Percentiles rank a stretch among this genome's conserved stretches.
phyloP scores from a whole-genome alignment of 2,797 vertebrate genomes.

The Peromyscus eremicus region DNA sequence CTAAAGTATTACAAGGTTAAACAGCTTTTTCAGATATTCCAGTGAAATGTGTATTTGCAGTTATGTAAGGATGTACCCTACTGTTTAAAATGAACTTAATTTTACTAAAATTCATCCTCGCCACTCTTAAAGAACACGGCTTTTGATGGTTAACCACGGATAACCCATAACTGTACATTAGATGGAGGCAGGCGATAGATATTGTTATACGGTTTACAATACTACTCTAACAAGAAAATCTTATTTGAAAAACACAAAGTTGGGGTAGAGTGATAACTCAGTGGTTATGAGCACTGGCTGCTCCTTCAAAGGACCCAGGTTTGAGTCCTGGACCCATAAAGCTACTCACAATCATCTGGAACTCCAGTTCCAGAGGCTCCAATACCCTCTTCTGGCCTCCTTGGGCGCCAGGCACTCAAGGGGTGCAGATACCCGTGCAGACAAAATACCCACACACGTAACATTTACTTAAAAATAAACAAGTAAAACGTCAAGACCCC shows the following conservation, averaged over 20 bases:
- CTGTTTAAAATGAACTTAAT: not conserved
- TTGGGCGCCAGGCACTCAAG: not conserved
- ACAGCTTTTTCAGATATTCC: not conserved
- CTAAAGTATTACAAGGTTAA: not conserved
- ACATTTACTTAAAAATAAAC: not conserved
- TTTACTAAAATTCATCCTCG: conserved; percentile 19
- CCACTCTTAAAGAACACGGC: not conserved
- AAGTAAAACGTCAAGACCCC: not conserved
- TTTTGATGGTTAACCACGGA: not conserved
- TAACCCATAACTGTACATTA: not conserved
- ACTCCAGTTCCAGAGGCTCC: not conserved
- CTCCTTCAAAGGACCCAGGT: not conserved
- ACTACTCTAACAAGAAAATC: not conserved
- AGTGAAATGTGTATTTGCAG: not conserved
- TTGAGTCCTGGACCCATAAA: not conserved
- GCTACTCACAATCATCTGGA: not conserved
- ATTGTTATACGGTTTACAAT: not conserved
- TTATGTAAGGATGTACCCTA: not conserved
- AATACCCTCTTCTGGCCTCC: not conserved
- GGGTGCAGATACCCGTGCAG: not conserved
- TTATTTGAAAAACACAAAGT: not conserved
- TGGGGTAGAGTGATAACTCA: not conserved
- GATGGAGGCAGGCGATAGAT: not conserved
- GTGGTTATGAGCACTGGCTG: not conserved
- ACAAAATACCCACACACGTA: not conserved